These are phyloP conservation scores for Urosaurus nigricauda DNA, from an alignment of 2,797 vertebrate genomes.

Conservation along the genomic window DNA sequence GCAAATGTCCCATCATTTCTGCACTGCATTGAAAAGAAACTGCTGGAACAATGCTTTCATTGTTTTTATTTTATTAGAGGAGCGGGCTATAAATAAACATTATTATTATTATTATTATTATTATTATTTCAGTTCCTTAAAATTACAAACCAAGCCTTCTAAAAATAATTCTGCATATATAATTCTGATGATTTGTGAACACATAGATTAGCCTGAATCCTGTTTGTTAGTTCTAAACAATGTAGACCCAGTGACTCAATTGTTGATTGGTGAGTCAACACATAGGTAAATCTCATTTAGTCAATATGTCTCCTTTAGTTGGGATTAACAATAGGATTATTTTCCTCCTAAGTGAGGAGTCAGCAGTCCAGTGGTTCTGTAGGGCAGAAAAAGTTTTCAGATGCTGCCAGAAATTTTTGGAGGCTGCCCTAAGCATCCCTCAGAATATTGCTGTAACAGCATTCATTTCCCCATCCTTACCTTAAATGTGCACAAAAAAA, in stretches of 20 bases:
- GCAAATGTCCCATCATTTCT: not conserved
- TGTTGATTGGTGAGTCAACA: no score
- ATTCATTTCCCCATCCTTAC: not conserved
- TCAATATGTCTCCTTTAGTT: no score
- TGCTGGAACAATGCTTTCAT: not conserved
- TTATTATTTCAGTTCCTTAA: slow-evolving; percentile 8
- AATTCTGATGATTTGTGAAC: no score
- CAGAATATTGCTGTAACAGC: not conserved
- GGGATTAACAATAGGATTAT: not conserved
- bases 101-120: no score
- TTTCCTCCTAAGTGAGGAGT: not conserved
- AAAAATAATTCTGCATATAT: not conserved
- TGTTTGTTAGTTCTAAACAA: no score
- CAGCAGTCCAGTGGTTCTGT: not conserved
- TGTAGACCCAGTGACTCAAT: no score
- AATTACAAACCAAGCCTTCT: not conserved
- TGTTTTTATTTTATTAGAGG: no score
- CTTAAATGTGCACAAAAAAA: not conserved
- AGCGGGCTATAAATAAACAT: no score
- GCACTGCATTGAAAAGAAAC: not conserved
- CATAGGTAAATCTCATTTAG: no score
- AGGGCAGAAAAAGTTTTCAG: not conserved
- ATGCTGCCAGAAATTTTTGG: not conserved
- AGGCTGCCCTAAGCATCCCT: not conserved
- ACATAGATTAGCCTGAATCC: no score